Base-by-base conservation (phyloP, 2,797 vertebrate genomes). In the Danionella dracula region DNA sequence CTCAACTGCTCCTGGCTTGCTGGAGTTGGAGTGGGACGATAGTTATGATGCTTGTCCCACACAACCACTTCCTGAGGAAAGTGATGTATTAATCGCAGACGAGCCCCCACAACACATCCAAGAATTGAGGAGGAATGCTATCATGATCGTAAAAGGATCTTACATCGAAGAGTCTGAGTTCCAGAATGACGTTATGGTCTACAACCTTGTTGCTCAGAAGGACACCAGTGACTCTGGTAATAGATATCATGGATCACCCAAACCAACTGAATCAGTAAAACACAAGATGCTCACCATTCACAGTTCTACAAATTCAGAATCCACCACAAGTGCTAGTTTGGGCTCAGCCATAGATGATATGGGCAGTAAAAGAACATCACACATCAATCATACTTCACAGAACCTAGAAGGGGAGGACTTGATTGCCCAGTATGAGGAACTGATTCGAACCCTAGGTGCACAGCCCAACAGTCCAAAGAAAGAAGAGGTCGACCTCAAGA, bases 11-110 rank as follows among this genome's bases (percentile, higher is more conserved):
- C 29, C 73, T 50, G 40, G 31, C 51, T 92, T 90, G 55, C 58
- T 90, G n/a, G 97, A 99, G 56, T 85, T 99, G 71, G 97, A 99
- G 82, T 99, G 97, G 97, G 97, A 99, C 5, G 93, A 99, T 34
- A 99, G 92, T 72, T 99, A 96, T 0, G 97, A 99, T 16, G 93
- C 92, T 0, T 84, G 86, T 42, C 81, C 84, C 0, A 85, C 90
- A 1, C 91, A 92, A 80, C 86, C 86, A 7, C 82, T 87, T 32
- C 82, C 80, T 0, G 81, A 85, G 0, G 12, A 48, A 31, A 78
- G 89, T 73, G 13, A 41, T 0, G 56, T 78, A 16, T 65, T 78
- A 0, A 50, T 32, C 59, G 90, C 73, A 1, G 60, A 70, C 0
- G 86, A 91, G 2, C 91, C 89, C 2, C 92, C 92, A 6, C 87